Evolutionary conservation across 2,888 invertebrate species (phyloP).

Genomic region (Kuschelorhynchus macadamiae): DNA sequence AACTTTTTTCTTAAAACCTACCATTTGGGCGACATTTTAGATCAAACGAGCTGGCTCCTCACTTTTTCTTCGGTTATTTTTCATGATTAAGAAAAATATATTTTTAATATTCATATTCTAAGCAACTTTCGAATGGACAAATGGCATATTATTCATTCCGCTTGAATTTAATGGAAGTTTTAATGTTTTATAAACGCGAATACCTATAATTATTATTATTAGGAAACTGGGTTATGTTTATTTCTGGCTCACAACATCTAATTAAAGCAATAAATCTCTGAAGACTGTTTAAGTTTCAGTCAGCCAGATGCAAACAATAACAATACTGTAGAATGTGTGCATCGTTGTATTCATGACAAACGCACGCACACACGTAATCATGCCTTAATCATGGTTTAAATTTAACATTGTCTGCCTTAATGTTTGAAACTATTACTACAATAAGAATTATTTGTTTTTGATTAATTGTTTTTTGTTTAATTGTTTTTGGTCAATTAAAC

Average conservation of each 20-base stretch:
- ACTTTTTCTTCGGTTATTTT: no score
- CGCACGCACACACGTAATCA: background rate
- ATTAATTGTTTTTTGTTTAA: no score
- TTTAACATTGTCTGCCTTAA: background rate
- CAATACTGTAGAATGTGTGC: background rate
- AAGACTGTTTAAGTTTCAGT: constrained; percentile 16
- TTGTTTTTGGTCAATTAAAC: no score
- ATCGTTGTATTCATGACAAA: background rate
- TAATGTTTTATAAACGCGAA: constrained; percentile 4
- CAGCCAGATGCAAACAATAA: constrained; percentile 16
- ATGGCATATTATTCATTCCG: no score
- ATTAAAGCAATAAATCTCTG: constrained; percentile 12
- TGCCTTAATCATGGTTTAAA: background rate
- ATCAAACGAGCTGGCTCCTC: no score
- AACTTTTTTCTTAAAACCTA: no score
- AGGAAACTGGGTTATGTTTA: constrained; percentile 18
- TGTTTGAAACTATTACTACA: no score
- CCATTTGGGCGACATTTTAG: no score
- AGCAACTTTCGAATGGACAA: no score
- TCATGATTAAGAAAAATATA: no score
- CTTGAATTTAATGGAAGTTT: background rate
- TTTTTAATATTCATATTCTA: no score
- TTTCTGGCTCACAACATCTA: constrained; percentile 13
- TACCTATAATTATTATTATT: constrained; percentile 17
- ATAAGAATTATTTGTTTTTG: no score